A percentile compares a stretch with the other conserved stretches of the same genome.
These are phyloP conservation scores for Agrilus mali DNA, from an alignment of 2,888 invertebrate genomes.

Conservation along the genomic window DNA sequence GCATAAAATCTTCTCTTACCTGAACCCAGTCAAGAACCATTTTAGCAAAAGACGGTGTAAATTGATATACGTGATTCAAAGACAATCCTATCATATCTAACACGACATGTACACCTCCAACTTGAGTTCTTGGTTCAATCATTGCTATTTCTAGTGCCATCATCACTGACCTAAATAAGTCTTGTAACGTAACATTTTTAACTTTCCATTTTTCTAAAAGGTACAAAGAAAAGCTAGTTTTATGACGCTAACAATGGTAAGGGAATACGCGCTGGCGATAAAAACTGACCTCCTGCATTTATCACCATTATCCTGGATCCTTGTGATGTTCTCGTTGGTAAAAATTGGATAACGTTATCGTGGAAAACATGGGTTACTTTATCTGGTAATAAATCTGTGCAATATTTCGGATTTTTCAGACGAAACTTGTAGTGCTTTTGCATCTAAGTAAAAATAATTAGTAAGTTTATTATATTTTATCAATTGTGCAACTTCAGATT, in stretches of 20 bases:
- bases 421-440: slow-evolving; percentile 61
- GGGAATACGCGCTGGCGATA: not conserved
- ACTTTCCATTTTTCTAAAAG: slow-evolving; percentile 60
- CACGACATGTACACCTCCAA: slow-evolving; percentile 60
- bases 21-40: slow-evolving; percentile 61
- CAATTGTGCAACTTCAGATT: too few relatives aligned
- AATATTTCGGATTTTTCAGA: slow-evolving; percentile 46
- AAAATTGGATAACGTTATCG: slow-evolving; percentile 51
- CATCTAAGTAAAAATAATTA: slow-evolving; percentile 38
- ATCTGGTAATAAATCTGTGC: slow-evolving; percentile 48
- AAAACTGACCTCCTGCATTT: slow-evolving; percentile 53
- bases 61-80: slow-evolving; percentile 58
- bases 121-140: slow-evolving; percentile 67
- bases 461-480: too few relatives aligned
- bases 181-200: slow-evolving; percentile 48
- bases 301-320: slow-evolving; percentile 58
- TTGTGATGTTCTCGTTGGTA: slow-evolving; percentile 54
- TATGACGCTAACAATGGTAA: not conserved
- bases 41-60: slow-evolving; percentile 65
- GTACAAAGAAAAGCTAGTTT: not conserved
- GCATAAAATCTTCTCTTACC: slow-evolving; percentile 26
- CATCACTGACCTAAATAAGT: slow-evolving; percentile 59
- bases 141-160: slow-evolving; percentile 60
- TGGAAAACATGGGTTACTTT: slow-evolving; percentile 49
- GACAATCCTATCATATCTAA: slow-evolving; percentile 66